Evolutionary conservation across 2,797 vertebrate genomes (phyloP), one percentile per base, ranked within the genome.

Genomic region (Mus spretus): DNA sequence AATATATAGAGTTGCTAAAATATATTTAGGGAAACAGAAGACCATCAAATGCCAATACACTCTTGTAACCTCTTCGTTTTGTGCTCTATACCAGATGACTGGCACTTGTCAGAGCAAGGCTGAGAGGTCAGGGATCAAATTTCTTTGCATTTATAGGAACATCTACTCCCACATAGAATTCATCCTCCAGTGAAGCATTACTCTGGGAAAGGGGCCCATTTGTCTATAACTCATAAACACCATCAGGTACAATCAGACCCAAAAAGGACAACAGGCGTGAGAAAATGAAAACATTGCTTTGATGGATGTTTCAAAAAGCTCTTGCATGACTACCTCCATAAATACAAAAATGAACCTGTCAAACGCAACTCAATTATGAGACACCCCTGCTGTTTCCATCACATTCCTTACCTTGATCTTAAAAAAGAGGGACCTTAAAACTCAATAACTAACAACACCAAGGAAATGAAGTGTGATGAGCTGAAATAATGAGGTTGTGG

Each of bases 261-360:
- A 78, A 97, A 96, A 92, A 84, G 80, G 94, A 95, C 0, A 12
- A 96, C 50, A 87, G 53, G 79, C 96, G 90, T 40, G 67, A 97
- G 87, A 96, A 89, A 96, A 96, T 95, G 81, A 75, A 95, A 96
- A 83, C 75, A 75, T 1, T 31, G 86, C 78, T 95, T 94, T 96
- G 93, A 97, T 97, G 31, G 3, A 83, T 89, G 95, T 89, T 95
- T 96, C 95, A 94, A 94, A 96, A 47, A 93, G 67, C 81, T 81
- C 94, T 59, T 94, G 90, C 87, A 89, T 77, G 90, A 93, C 91
- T 96, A 77, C 80, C 77, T 96, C 91, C 79, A 70, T 75, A 94
- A 95, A 88, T 77, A 96, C 77, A 96, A 93, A 96, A 96, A 97
- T 95, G 83, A 97, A 67, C 63, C 94, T 96, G 96, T 92, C 96